These are phyloP conservation scores for Drosophila sucinea DNA, from an alignment of 1,140 invertebrate species.

Conservation along the genomic window DNA sequence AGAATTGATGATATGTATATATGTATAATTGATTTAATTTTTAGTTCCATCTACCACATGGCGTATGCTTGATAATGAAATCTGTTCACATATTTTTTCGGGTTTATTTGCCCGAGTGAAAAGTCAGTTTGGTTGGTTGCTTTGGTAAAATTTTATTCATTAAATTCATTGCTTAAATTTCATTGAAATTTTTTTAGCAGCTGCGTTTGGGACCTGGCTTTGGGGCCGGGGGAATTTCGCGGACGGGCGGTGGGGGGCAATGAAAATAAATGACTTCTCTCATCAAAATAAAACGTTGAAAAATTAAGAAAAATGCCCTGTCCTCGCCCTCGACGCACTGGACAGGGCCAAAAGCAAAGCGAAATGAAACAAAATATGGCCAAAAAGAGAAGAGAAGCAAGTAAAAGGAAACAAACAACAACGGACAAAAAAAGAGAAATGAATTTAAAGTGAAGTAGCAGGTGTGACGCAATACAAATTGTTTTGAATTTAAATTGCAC, in stretches of 20 bases:
- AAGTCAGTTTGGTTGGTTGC: background rate
- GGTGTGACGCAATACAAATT: conserved; percentile 69
- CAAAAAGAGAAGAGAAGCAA: conserved; percentile 7
- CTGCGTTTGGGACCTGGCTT: background rate
- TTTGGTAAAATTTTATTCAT: no score
- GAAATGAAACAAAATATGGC: conserved; percentile 37
- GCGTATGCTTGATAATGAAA: conserved; percentile 61
- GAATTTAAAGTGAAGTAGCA: conserved; percentile 60
- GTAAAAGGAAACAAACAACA: conserved; percentile 6
- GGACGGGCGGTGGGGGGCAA: conserved; percentile 36
- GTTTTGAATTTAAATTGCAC: conserved; percentile 70
- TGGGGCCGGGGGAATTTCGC: background rate
- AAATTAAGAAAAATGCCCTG: conserved; percentile 76
- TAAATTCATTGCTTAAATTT: conserved; percentile 32
- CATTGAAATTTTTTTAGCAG: conserved; percentile 41
- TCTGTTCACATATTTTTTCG: background rate
- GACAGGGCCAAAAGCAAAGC: conserved; percentile 40
- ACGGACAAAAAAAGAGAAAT: conserved; percentile 43
- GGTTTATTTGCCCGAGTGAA: background rate
- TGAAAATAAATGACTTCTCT: conserved; percentile 76
- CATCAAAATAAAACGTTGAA: conserved; percentile 79
- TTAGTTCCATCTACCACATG: conserved; percentile 14
- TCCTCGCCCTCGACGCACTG: conserved; percentile 23
- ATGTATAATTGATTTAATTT: conserved; percentile 50
- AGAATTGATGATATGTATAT: conserved; percentile 26